Evolutionary conservation across 2,797 vertebrate species (phyloP).

Genomic region (Manis pentadactyla): DNA sequence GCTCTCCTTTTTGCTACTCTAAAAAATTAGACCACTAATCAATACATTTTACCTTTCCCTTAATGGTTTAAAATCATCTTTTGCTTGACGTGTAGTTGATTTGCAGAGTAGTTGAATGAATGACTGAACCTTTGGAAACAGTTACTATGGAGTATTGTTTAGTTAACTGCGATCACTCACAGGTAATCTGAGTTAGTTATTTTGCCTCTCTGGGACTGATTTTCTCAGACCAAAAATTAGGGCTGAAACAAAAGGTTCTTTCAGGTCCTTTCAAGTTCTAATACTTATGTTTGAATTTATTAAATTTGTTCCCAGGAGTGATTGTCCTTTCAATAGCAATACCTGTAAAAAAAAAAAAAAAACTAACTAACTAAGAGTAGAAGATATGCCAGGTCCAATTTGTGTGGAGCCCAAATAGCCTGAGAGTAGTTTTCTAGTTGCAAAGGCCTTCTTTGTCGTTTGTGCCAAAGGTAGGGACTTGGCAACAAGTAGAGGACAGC

Average conservation of each 20-base stretch:
- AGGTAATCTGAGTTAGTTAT: background rate
- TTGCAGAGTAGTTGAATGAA: background rate
- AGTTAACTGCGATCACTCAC: background rate
- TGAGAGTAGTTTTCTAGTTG: background rate
- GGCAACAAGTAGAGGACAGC: background rate
- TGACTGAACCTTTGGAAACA: background rate
- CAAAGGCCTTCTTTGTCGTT: background rate
- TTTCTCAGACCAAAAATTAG: constrained; percentile 47
- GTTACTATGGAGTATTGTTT: background rate
- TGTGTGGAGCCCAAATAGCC: background rate
- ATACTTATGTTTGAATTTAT: background rate
- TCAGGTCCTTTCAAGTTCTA: background rate
- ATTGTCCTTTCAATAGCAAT: constrained; percentile 39
- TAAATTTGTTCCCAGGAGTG: background rate
- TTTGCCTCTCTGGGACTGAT: background rate
- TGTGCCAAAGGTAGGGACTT: background rate
- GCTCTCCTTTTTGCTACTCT: background rate
- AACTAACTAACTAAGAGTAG: background rate
- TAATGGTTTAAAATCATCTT: background rate
- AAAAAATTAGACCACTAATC: background rate
- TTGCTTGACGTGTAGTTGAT: background rate
- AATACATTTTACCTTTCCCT: background rate
- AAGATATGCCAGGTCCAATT: background rate
- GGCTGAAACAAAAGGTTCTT: constrained; percentile 7
- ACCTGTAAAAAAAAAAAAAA: background rate